Evolutionary conservation across 2,888 invertebrate species (phyloP), one percentile per base, ranked within the genome.

Genomic region (Tribolium freemani): DNA sequence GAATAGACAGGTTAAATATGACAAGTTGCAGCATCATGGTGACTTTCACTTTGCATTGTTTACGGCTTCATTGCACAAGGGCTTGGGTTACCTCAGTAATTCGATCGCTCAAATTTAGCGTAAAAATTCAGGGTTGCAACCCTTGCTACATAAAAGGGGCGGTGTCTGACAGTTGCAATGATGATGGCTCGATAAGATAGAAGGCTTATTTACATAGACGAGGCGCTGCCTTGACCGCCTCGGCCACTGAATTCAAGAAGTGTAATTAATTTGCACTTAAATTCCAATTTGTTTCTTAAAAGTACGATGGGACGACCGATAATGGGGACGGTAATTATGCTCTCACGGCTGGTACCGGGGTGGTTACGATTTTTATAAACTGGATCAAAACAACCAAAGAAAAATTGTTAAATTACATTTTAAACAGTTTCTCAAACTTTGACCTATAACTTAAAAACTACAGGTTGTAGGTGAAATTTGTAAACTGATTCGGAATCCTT

Each of bases 121-220:
- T 6, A 48, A 8, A 8, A 48, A 48, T 48, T n/a, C 46, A 21
- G 53, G 31, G 31, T 38, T 38, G n/a, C 13, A 38, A 31, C 54
- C 71, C 70, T 64, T 67, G 69, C 76, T 79, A 81, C 82, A 82
- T 77, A 80, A 81, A 81, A 81, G 79, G 80, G 82, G 82, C 77
- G 82, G 79, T 75, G 81, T 78, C 75, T 76, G 78, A 76, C 78
- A 74, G 77, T 76, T 72, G 76, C 76, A 74, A 78, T 78, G 74
- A 70, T 75, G 75, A 75, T 75, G 30, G 21, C 66, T 61, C 60
- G 76, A 77, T 77, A 76, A 78, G 77, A 77, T 76, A 76, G 21
- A 66, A 67, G 54, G 66, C 67, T 50, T 74, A 78, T 77, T 77
- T 76, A 75, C 75, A 76, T 76, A 73, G 60, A 5, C 4, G 50